These are phyloP conservation scores for Gryon sp. DNA, from an alignment of 1,140 invertebrate genomes.

Conservation along the genomic window DNA sequence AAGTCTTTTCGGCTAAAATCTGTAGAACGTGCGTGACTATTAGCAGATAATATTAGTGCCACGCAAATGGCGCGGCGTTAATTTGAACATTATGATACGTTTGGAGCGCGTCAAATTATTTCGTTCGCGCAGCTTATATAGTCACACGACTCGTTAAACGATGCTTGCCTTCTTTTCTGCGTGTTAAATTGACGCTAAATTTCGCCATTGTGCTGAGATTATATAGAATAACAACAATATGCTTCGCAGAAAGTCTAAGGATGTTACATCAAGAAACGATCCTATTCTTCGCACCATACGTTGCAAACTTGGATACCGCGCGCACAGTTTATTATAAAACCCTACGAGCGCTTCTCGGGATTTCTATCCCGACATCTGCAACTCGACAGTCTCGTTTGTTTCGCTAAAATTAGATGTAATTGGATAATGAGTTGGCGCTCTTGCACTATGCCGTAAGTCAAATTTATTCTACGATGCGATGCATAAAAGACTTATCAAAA, in stretches of 20 bases:
- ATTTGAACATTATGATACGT: constrained; percentile 68
- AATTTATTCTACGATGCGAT: constrained; percentile 34
- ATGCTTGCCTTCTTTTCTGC: constrained; percentile 38
- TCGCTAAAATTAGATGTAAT: constrained; percentile 73
- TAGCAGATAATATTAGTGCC: constrained; percentile 67
- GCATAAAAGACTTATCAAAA: constrained; percentile 63
- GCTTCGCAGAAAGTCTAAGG: constrained; percentile 52
- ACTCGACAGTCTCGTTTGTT: constrained; percentile 74
- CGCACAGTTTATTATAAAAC: constrained; percentile 64
- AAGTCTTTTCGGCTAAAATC: constrained; percentile 38
- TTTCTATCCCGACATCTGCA: constrained; percentile 73
- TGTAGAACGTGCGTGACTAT: constrained; percentile 71
- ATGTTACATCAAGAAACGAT: constrained; percentile 47
- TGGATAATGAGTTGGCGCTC: constrained; percentile 68
- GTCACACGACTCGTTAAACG: constrained; percentile 55
- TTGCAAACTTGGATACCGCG: constrained; percentile 42
- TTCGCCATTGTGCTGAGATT: constrained; percentile 57
- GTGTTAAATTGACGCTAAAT: constrained; percentile 64
- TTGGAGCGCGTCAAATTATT: constrained; percentile 66
- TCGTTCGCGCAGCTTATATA: constrained; percentile 53
- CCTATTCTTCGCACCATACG: constrained; percentile 57
- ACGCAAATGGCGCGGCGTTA: constrained; percentile 70
- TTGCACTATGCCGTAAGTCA: constrained; percentile 39
- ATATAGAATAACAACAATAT: constrained; percentile 37
- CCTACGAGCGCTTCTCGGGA: constrained; percentile 64